These are phyloP conservation scores for Tauraco erythrolophus DNA, from an alignment of 2,113 vertebrate genomes.

Conservation along the genomic window DNA sequence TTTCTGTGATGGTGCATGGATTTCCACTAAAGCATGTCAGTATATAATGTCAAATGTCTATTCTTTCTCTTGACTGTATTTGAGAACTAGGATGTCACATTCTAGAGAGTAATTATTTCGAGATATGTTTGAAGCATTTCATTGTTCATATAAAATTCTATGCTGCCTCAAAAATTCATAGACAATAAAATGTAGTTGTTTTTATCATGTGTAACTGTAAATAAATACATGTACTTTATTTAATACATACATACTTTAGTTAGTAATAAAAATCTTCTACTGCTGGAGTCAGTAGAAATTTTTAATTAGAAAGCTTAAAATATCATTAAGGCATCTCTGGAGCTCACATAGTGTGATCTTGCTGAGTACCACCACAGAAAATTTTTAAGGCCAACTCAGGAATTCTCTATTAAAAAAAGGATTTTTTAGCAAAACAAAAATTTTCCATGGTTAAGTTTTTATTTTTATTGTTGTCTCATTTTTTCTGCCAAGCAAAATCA, in stretches of 20 bases:
- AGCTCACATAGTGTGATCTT: background rate
- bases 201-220: background rate
- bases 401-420: background rate
- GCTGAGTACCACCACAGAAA: background rate
- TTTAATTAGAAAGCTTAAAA: background rate
- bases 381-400: background rate
- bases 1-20: background rate
- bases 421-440: background rate
- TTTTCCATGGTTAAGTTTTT: background rate
- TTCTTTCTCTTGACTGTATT: background rate
- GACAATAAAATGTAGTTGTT: background rate
- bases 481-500: background rate
- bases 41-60: background rate
- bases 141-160: background rate
- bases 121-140: background rate
- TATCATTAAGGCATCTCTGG: background rate
- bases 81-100: background rate
- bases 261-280: background rate
- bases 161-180: background rate
- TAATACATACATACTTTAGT: background rate
- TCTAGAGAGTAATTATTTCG: background rate
- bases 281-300: background rate
- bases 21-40: background rate
- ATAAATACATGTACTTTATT: background rate
- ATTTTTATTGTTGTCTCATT: background rate